Evolutionary conservation across 2,113 vertebrate species (phyloP).

Genomic region (Poeciliopsis occidentalis): DNA sequence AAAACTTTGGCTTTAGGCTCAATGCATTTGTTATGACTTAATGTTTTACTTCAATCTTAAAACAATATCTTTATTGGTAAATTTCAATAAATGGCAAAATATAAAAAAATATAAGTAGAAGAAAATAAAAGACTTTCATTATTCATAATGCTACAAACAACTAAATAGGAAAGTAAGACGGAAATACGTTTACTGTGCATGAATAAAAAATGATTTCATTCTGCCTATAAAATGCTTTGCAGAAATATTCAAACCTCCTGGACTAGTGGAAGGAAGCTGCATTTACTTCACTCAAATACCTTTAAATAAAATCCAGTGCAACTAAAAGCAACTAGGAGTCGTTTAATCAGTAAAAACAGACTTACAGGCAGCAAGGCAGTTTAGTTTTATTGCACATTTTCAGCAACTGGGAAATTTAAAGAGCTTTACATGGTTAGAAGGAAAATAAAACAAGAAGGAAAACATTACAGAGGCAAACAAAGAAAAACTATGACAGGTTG

Average conservation of each 20-base stretch:
- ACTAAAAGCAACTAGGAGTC: background rate
- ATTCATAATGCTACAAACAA: constrained; percentile 26
- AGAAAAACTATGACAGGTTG: no score
- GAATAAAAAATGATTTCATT: background rate
- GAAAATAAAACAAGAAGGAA: no score
- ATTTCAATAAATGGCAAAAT: background rate
- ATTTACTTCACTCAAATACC: no score
- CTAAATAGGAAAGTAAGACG: constrained; percentile 22
- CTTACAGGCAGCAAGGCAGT: no score
- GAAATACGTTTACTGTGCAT: background rate
- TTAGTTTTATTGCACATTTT: no score
- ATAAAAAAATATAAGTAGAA: background rate
- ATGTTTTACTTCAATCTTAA: no score
- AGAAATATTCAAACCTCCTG: background rate
- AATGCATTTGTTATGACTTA: background rate
- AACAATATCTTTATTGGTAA: background rate
- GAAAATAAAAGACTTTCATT: constrained; percentile 8
- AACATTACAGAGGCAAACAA: no score
- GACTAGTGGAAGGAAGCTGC: no score
- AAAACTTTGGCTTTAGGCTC: constrained; percentile 28
- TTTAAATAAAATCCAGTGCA: background rate
- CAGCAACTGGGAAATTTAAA: no score
- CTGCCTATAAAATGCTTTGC: background rate
- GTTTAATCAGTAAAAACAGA: background rate
- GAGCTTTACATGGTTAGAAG: no score